These are phyloP conservation scores for Telmatherina bonti DNA, from an alignment of 2,797 vertebrate genomes.

Conservation along the genomic window DNA sequence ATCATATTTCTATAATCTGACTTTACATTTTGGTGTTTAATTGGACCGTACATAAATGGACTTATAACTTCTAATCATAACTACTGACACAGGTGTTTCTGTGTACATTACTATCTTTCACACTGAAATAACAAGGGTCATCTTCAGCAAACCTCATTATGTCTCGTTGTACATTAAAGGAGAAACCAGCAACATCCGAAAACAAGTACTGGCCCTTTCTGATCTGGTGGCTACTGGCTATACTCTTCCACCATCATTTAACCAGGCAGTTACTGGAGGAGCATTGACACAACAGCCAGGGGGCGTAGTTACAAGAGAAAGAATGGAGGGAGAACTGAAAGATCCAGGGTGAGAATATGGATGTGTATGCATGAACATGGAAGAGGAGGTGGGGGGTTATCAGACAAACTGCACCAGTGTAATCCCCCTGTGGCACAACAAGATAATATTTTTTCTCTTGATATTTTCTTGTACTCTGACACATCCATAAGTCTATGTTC, in stretches of 20 bases:
- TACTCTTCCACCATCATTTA: constrained; percentile 38
- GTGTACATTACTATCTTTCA: neutral
- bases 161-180: neutral
- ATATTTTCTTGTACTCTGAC: constrained; percentile 27
- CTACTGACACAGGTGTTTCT: neutral
- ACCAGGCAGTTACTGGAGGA: constrained; percentile 38
- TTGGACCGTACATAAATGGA: neutral
- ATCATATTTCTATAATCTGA: too few species aligned
- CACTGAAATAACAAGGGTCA: neutral
- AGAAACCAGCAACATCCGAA: constrained; percentile 1
- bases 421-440: constrained; percentile 21
- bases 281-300: constrained; percentile 47
- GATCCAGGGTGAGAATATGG: neutral
- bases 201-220: constrained; percentile 22
- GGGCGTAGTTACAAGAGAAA: constrained; percentile 35
- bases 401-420: constrained; percentile 2
- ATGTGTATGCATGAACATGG: constrained; percentile 9
- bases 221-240: constrained; percentile 37
- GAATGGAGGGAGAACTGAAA: constrained; percentile 25
- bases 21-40: too few species aligned
- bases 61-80: neutral
- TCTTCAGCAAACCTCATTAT: neutral
- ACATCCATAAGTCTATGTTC: constrained; percentile 1
- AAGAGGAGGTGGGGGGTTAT: neutral
- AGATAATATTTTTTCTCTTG: constrained; percentile 32